Evolutionary conservation across 2,888 invertebrate genomes (phyloP).

Genomic region (Omphaloscelis lunosa): DNA sequence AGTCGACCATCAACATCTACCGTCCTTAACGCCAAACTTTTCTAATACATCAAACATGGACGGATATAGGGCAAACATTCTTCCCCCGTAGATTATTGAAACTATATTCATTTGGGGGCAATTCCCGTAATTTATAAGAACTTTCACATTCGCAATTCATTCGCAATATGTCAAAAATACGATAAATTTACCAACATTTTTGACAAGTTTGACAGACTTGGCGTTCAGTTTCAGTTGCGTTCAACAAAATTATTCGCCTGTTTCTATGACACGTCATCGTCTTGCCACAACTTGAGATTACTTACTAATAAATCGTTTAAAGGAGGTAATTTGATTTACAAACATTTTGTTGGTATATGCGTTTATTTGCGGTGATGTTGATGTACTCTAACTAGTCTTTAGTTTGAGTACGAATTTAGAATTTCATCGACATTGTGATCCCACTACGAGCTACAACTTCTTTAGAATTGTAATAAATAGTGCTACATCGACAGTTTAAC

Average conservation of each 20-base stretch:
- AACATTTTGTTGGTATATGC: slow-evolving; percentile 42
- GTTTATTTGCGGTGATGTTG: slow-evolving; percentile 16
- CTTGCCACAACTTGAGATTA: slow-evolving; percentile 32
- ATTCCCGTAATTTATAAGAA: no score
- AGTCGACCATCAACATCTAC: slow-evolving; percentile 8
- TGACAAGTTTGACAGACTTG: no score
- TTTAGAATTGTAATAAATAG: background rate
- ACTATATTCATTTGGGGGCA: slow-evolving; percentile 16
- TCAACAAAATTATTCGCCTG: slow-evolving; percentile 20
- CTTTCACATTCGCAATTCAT: no score
- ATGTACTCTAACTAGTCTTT: no score
- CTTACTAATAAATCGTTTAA: slow-evolving; percentile 54
- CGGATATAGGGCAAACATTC: slow-evolving; percentile 8
- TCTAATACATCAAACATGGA: slow-evolving; percentile 42
- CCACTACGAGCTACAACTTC: background rate
- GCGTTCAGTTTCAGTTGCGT: slow-evolving; percentile 3
- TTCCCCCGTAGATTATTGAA: background rate
- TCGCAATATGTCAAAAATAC: no score
- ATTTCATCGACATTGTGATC: background rate
- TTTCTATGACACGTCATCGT: slow-evolving; percentile 22
- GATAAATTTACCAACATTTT: no score
- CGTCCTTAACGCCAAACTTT: slow-evolving; percentile 33
- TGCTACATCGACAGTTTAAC: slow-evolving; percentile 1
- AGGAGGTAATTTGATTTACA: slow-evolving; percentile 60
- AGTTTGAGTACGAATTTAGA: background rate